phyloP scores from a whole-genome alignment of 2,797 vertebrate genomes.

The Selene dorsalis region DNA sequence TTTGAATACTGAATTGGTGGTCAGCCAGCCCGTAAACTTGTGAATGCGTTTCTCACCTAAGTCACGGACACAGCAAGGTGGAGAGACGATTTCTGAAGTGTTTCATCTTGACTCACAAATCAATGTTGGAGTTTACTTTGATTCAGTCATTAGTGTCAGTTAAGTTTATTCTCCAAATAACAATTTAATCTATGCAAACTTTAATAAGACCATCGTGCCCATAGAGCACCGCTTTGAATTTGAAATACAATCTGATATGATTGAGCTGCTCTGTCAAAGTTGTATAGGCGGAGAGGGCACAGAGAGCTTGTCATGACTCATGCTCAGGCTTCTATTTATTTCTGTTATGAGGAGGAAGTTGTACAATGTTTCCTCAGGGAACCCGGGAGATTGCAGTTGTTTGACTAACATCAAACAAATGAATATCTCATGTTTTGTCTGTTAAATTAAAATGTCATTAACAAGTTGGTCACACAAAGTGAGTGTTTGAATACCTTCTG shows the following conservation, averaged over 20 bases:
- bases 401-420: slow-evolving; percentile 17
- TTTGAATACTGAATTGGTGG: slow-evolving; percentile 37
- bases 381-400: slow-evolving; percentile 13
- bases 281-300: not conserved
- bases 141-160: not conserved
- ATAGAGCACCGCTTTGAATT: too few species aligned
- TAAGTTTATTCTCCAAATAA: not conserved
- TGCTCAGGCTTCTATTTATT: slow-evolving; percentile 3
- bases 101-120: not conserved
- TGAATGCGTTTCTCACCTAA: slow-evolving; percentile 1
- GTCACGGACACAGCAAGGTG: not conserved
- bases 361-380: slow-evolving; percentile 8
- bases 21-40: slow-evolving; percentile 40
- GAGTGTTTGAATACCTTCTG: not conserved
- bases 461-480: not conserved
- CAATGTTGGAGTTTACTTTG: not conserved
- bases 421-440: too few species aligned
- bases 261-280: not conserved
- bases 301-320: slow-evolving; percentile 27
- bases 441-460: not conserved
- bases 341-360: slow-evolving; percentile 5
- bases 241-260: not conserved
- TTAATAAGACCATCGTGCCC: too few species aligned
- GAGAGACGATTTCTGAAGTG: not conserved
- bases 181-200: not conserved